Evolutionary conservation across 1,140 invertebrate genomes (phyloP).

Genomic region (Laodelphax striatellus): DNA sequence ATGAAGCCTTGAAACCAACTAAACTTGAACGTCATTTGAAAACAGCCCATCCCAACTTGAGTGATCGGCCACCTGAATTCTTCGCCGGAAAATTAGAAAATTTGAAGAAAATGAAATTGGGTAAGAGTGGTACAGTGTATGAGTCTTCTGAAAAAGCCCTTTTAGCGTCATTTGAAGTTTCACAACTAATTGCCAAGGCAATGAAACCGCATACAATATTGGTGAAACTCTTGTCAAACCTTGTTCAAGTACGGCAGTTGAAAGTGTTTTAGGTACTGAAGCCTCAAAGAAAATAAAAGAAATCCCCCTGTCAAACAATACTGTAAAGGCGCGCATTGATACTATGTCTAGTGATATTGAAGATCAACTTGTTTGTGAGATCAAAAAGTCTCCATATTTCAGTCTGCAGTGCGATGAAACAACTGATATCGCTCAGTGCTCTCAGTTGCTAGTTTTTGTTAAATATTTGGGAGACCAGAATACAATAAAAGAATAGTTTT

Average conservation of each 20-base stretch:
- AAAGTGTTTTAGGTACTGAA: not conserved
- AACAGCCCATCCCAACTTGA: slow-evolving; percentile 20
- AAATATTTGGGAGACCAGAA: slow-evolving; percentile 10
- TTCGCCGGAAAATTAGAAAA: slow-evolving; percentile 21
- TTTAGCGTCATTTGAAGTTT: slow-evolving; percentile 19
- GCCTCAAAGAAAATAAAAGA: slow-evolving; percentile 14
- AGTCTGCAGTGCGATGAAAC: slow-evolving; percentile 9
- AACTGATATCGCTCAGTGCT: slow-evolving; percentile 6
- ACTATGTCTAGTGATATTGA: slow-evolving; percentile 16
- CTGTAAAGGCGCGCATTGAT: slow-evolving; percentile 11
- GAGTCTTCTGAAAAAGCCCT: slow-evolving; percentile 17
- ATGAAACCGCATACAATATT: slow-evolving; percentile 5
- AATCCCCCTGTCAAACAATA: slow-evolving; percentile 18
- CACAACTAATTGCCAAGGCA: slow-evolving; percentile 16
- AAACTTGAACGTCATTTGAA: slow-evolving; percentile 22
- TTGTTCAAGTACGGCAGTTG: slow-evolving; percentile 12
- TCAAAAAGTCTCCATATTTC: slow-evolving; percentile 14
- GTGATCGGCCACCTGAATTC: slow-evolving; percentile 20
- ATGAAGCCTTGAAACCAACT: slow-evolving; percentile 16
- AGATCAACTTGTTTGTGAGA: slow-evolving; percentile 12
- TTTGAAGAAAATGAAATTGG: slow-evolving; percentile 22
- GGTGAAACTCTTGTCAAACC: slow-evolving; percentile 20
- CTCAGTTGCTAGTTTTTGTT: slow-evolving; percentile 9
- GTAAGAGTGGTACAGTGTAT: slow-evolving; percentile 11
- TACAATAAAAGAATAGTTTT: slow-evolving; percentile 9